Base-by-base conservation (phyloP, 2,888 invertebrate species). In the Eudasyphora cyanicolor region DNA sequence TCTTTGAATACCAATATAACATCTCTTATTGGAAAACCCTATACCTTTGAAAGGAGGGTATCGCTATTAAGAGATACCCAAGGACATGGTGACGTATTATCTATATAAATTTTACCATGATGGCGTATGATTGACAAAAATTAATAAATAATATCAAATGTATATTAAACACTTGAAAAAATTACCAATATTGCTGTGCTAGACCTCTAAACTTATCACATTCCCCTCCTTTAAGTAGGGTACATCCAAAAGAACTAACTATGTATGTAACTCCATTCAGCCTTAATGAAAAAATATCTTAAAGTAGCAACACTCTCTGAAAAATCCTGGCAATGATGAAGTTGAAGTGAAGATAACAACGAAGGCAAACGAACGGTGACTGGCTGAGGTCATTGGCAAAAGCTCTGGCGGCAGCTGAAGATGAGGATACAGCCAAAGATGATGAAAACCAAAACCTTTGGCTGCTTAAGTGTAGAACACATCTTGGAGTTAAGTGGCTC, bases 401-500 rank as follows among this genome's bases (percentile, higher is more conserved):
- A n/a, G n/a, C n/a, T n/a, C n/a, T n/a, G 8, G 38, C 38, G 38
- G 38, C 6, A 1, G 45, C 45, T 45, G n/a, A 2, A 6, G 45
- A 2, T 45, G n/a, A 38, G 38, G 14, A 8, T 3, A 6, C 45
- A n/a, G 45, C 2, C n/a, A n/a, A 1, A 6, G 32, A 45, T 45
- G 45, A 45, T 45, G 45, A 45, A 2, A 12, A 45, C 12, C 45
- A n/a, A 45, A 45, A 45, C 45, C 45, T 45, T 45, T 45, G 45
- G 2, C 45, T n/a, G 14, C 6, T n/a, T 1, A 45, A 45, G 45
- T 45, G 45, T n/a, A n/a, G n/a, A 45, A 12, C 45, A 45, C 45
- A 45, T 78, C 62, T 75, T 75, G 35, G n/a, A 69, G 70, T 82
- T 82, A 74, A 29, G 14, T 62, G 1, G n/a, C n/a, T n/a, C 57